Conservation (phyloP, 2,797 vertebrate genomes). For the Paratrypauchen microcephalus region DNA sequence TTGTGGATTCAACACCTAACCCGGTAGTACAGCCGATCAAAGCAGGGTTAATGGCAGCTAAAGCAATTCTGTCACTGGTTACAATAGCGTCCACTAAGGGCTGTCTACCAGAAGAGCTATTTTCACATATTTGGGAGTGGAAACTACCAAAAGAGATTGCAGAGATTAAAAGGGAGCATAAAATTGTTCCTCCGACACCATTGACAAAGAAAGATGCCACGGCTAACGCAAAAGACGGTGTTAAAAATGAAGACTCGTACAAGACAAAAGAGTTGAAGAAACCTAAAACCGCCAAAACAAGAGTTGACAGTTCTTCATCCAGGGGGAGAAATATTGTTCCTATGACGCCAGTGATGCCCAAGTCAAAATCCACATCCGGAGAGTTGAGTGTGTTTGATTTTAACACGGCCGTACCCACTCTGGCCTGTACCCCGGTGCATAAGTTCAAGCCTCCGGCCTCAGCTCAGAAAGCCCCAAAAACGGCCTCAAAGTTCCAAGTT, state of each 20-base stretch:
- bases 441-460: conserved; percentile 27
- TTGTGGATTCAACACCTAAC: conserved; percentile 62
- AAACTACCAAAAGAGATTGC: conserved; percentile 51
- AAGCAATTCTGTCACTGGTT: conserved; percentile 73
- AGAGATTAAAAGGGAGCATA: conserved; percentile 40
- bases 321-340: conserved; percentile 55
- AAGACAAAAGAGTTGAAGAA: conserved; percentile 57
- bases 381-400: conserved; percentile 55
- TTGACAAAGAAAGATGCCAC: conserved; percentile 32
- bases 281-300: conserved; percentile 41
- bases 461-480: conserved; percentile 45
- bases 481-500: conserved; percentile 75
- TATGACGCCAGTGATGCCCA: conserved; percentile 54
- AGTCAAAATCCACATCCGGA: conserved; percentile 21
- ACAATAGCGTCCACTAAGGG: conserved; percentile 63
- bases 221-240: conserved; percentile 53
- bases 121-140: conserved; percentile 79
- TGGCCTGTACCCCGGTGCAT: conserved; percentile 73
- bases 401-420: conserved; percentile 60
- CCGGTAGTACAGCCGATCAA: conserved; percentile 71
- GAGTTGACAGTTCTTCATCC: conserved; percentile 34
- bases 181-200: conserved; percentile 24
- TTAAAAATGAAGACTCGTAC: conserved; percentile 37
- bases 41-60: conserved; percentile 78
- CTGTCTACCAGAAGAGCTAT: conserved; percentile 69